phyloP scores from a whole-genome alignment of 2,888 invertebrate species.

The Aradus depressus region DNA sequence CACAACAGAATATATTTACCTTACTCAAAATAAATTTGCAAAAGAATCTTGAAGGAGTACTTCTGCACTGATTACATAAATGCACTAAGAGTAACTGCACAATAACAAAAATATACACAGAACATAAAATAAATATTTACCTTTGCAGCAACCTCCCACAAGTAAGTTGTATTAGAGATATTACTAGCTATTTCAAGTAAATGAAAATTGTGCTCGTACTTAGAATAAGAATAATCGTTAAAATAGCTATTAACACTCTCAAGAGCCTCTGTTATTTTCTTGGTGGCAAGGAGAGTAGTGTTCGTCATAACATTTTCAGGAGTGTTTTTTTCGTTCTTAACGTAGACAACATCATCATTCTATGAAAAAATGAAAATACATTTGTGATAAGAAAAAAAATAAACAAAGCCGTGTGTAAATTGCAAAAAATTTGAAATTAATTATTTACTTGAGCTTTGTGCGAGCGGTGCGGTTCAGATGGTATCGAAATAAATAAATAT shows the following conservation, averaged over 20 bases:
- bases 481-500: slow-evolving; percentile 6
- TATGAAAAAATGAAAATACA: neutral
- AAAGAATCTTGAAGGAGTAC: too few species aligned
- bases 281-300: slow-evolving; percentile 24
- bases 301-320: slow-evolving; percentile 6
- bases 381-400: neutral
- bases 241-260: slow-evolving; percentile 5
- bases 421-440: too few species aligned
- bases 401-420: neutral
- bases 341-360: too few species aligned
- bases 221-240: slow-evolving; percentile 2
- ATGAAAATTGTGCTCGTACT: slow-evolving; percentile 12
- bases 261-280: slow-evolving; percentile 21
- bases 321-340: neutral
- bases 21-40: too few species aligned
- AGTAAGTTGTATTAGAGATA: neutral
- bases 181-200: slow-evolving; percentile 6
- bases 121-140: slow-evolving; percentile 10
- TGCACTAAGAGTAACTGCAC: too few species aligned
- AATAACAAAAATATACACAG: too few species aligned
- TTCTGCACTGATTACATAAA: too few species aligned
- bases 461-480: neutral
- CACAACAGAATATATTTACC: too few species aligned
- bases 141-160: slow-evolving; percentile 22
- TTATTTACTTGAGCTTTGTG: slow-evolving; percentile 4